Base-by-base conservation (phyloP, 2,113 vertebrate genomes). In the Coregonus clupeaformis region DNA sequence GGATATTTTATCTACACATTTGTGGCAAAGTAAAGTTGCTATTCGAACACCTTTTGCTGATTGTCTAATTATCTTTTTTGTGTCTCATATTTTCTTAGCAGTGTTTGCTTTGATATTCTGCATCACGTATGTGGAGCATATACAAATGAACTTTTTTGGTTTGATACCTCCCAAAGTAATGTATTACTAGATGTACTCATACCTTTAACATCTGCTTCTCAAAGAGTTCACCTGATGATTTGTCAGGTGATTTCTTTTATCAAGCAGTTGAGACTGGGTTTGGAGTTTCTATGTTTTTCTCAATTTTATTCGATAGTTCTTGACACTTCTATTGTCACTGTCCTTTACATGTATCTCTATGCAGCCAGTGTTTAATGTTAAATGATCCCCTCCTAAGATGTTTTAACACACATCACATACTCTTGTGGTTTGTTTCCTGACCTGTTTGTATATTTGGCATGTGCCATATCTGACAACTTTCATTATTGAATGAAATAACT, bases 81-180 rank as follows among this genome's bases (percentile, higher is more conserved):
- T 42, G 65, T 67, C 16, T 67, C 63, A 65, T 67, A 30, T 30
- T 65, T 67, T 67, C 14, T 52, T 36, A 67, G 29, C 5, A 42
- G 65, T 67, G 29, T 67, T 67, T 67, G 65, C 29, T 67, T 67
- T 67, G 65, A 36, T 67, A 36, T 32, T 67, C 29, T 20, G 27
- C 64, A 5, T 25, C 16, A 12, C 4, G 14, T 24, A 60, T 22
- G 57, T 22, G n/a, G 57, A 22, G 6, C n/a, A 20, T 6, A 55
- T 55, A 55, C 52, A 22, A 60, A 24, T 22, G 0, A 60, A 60
- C 20, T 60, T 22, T 22, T 60, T 60, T 60, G n/a, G 57, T 60
- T 60, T 60, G 57, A 60, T 60, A 9, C 20, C n/a, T 60, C 57
- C 57, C 57, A 60, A 67, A 32, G 18, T 20, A 67, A 30, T 20